Percentiles rank a stretch among this genome's conserved stretches.
phyloP scores from a whole-genome alignment of 1,140 invertebrate species.

The Augochlora pura region DNA sequence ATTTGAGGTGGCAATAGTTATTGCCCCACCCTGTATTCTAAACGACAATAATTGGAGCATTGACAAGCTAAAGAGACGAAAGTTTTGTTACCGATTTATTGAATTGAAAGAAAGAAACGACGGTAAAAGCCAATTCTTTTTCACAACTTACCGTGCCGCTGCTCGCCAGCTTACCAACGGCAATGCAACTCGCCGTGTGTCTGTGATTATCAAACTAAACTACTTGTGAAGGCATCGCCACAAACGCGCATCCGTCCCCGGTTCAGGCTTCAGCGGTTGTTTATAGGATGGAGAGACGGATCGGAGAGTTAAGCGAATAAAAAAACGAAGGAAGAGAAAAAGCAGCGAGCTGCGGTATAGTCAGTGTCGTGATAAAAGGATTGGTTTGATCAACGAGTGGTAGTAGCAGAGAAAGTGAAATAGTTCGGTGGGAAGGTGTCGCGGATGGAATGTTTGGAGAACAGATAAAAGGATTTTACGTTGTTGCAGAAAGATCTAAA shows the following conservation, averaged over 20 bases:
- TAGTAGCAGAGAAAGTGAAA: background rate
- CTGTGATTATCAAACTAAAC: conserved; percentile 57
- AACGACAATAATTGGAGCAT: too few species aligned
- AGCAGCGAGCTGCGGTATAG: background rate
- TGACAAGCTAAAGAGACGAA: too few species aligned
- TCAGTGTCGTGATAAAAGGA: conserved; percentile 46
- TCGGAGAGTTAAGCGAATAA: background rate
- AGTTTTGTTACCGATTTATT: too few species aligned
- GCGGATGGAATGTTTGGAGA: conserved; percentile 4
- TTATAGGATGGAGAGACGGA: background rate
- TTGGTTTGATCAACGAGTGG: conserved; percentile 64
- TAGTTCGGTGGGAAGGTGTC: background rate
- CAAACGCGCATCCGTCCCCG: background rate
- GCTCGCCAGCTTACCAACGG: background rate
- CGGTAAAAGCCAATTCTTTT: too few species aligned
- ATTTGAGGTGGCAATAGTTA: too few species aligned
- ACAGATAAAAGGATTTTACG: conserved; percentile 10
- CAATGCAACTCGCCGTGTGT: background rate
- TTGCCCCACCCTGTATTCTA: too few species aligned
- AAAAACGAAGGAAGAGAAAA: background rate
- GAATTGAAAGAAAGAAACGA: too few species aligned
- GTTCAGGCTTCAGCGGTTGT: background rate
- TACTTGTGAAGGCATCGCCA: conserved; percentile 40
- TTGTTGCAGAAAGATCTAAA: background rate
- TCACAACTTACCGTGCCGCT: background rate